Evolutionary conservation across 2,113 vertebrate genomes (phyloP), one percentile per base, ranked within the genome.

Genomic region (Odontesthes bonariensis): DNA sequence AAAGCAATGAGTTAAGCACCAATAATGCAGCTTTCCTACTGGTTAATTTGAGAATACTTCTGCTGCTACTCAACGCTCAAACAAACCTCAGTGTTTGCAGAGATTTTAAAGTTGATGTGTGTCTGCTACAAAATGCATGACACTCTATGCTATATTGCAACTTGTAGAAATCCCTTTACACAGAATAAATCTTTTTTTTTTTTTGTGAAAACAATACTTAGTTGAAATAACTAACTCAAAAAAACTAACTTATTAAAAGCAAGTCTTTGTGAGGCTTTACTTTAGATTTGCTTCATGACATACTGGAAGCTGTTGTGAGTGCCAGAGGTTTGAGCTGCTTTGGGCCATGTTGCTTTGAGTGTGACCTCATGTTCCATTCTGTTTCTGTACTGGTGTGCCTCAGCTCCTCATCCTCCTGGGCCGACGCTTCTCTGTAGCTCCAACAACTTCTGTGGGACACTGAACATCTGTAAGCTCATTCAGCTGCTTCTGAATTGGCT

Each of bases 331-430:
- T 65, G 86, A 87, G 82, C 68, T 76, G 77, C 77, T 57, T 54
- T 79, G 84, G 85, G 81, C 83, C 66, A 73, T 14, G 3, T 78
- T 73, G 83, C 86, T 91, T 90, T 88, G 86, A 90, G 68, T 77
- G 89, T 89, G 91, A 92, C 91, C 89, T 91, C 90, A 92, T 90
- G 91, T 91, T 92, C 88, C 87, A 92, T 92, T 89, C 86, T 92
- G 90, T 92, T 88, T 91, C 79, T 89, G 4, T 79, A 80, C 82
- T 23, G 73, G 84, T 83, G 76, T 73, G 88, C 83, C 83, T 82
- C 79, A 1, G 74, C 87, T 91, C 85, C 73, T 70, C 13, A 62
- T 81, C 82, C 87, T 90, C 81, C 86, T 62, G 84, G 90, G 85
- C 86, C 74, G 85, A 86, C 81, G 72, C 90, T 89, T 87, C 82